These are phyloP conservation scores for Collichthys lucidus DNA, from an alignment of 2,113 vertebrate genomes.

Conservation along the genomic window DNA sequence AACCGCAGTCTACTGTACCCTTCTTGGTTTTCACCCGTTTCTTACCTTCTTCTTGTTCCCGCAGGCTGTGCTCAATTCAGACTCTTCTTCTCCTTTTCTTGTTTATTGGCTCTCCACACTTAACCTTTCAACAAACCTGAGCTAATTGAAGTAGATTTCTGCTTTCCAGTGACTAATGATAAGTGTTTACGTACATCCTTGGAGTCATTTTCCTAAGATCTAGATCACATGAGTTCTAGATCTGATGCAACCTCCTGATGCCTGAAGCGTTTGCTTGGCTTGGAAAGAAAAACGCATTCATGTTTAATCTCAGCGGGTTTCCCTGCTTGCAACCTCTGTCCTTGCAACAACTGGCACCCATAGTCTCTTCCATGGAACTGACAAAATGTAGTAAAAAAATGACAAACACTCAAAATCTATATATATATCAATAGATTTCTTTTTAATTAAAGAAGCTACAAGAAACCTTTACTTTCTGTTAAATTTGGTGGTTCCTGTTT, in stretches of 20 bases:
- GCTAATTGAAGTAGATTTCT: constrained; percentile 30
- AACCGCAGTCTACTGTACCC: constrained; percentile 25
- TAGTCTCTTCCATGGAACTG: constrained; percentile 11
- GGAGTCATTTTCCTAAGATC: constrained; percentile 8
- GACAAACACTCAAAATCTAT: not conserved
- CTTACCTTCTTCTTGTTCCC: constrained; percentile 45
- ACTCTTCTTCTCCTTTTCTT: constrained; percentile 31
- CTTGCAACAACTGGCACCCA: not conserved
- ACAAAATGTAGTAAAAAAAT: constrained; percentile 2
- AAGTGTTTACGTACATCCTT: not conserved
- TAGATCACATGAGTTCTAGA: constrained; percentile 10
- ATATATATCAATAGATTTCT: not conserved
- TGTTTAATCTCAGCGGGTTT: constrained; percentile 23
- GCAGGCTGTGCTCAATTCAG: constrained; percentile 44
- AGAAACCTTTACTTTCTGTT: too few species aligned
- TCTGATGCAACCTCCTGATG: constrained; percentile 20
- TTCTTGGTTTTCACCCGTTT: constrained; percentile 33
- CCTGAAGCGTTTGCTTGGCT: constrained; percentile 21
- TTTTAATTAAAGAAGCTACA: not conserved
- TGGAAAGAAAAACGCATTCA: constrained; percentile 32
- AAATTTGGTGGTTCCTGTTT: too few species aligned
- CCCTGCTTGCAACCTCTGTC: constrained; percentile 55
- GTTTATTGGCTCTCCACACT: constrained; percentile 11
- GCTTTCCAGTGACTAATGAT: constrained; percentile 31
- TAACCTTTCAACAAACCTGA: constrained; percentile 14